phyloP scores from a whole-genome alignment of 2,113 vertebrate genomes.

The Riparia riparia region DNA sequence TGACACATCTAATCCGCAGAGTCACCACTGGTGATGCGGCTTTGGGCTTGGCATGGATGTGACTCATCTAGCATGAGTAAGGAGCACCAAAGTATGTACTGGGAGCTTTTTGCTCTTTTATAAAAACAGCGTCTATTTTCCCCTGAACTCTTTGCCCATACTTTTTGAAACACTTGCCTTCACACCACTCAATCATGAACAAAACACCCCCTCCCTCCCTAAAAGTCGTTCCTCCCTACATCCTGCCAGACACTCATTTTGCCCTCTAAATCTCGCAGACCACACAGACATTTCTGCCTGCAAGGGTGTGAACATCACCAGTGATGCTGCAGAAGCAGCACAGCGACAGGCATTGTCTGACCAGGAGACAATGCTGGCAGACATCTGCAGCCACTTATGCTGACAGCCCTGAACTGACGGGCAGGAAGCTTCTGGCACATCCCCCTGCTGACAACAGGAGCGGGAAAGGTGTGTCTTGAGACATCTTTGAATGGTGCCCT shows the following conservation, averaged over 20 bases:
- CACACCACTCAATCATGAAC: not conserved
- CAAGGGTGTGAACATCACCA: not conserved
- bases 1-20: not conserved
- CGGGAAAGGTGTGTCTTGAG: not conserved
- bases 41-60: not conserved
- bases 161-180: not conserved
- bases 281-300: not conserved
- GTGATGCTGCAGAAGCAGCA: not conserved
- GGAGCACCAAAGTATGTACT: not conserved
- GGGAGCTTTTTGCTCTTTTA: not conserved
- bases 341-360: not conserved
- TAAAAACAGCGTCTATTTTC: not conserved
- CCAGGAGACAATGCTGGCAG: not conserved
- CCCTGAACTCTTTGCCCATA: not conserved
- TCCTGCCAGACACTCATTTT: not conserved
- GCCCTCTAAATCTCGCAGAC: not conserved
- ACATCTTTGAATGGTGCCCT: not conserved
- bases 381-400: not conserved
- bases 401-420: not conserved
- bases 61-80: slow-evolving; percentile 7
- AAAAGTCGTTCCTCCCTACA: not conserved
- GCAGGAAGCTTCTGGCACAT: slow-evolving; percentile 5
- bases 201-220: not conserved
- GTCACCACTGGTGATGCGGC: not conserved
- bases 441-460: not conserved